These are phyloP conservation scores for Tupaia tana DNA, from an alignment of 2,113 vertebrate species.

Conservation along the genomic window DNA sequence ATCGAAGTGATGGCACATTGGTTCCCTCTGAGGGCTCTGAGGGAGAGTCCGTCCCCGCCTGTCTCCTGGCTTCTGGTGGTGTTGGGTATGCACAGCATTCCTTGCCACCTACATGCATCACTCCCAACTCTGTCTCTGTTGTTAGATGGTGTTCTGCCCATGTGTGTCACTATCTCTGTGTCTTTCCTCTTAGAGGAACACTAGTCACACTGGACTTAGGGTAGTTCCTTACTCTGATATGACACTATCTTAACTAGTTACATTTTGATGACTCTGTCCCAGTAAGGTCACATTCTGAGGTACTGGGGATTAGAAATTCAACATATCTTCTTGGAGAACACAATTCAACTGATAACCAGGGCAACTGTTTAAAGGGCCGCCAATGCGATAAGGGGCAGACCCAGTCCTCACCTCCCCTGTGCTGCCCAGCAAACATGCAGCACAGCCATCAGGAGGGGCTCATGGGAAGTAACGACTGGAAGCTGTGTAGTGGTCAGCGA, in stretches of 20 bases:
- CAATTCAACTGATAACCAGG: not conserved
- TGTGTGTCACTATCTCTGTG: not conserved
- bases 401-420: not conserved
- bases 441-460: not conserved
- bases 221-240: not conserved
- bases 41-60: not conserved
- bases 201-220: not conserved
- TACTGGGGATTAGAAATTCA: not conserved
- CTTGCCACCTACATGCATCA: not conserved
- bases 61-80: not conserved
- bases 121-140: not conserved
- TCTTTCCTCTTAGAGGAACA: not conserved
- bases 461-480: not conserved
- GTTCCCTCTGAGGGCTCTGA: not conserved
- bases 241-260: not conserved
- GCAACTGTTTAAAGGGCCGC: no score
- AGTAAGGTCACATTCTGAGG: not conserved
- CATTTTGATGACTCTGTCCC: not conserved
- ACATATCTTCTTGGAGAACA: not conserved
- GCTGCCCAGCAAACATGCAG: not conserved
- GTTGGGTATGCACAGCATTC: rapidly evolving
- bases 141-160: not conserved
- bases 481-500: not conserved
- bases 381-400: no score
- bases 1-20: not conserved